Base-by-base conservation (phyloP, 2,888 invertebrate genomes). In the Sialis lutaria region DNA sequence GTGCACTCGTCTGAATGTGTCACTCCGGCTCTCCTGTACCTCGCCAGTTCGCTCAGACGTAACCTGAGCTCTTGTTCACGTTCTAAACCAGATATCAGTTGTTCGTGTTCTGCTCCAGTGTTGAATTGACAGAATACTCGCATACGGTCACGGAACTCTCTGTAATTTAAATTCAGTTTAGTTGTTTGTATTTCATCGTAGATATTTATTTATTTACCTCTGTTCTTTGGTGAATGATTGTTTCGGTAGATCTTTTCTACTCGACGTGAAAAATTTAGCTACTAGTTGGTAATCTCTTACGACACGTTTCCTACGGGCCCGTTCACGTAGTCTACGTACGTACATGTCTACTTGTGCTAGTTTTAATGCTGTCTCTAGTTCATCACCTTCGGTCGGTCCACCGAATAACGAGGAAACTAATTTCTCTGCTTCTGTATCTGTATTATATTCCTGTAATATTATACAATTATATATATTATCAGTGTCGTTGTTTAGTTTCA, bases 321-420 rank as follows among this genome's bases (percentile, higher is more conserved):
- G 72, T 62, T 95, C 95, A 45, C 88, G 69, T 45, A 92, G 64
- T 52, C 87, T 72, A 50, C 86, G 72, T 5, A 82, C 82, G 60
- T 93, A 95, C 70, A 91, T 91, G 60, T 92, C 92, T 49, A 93
- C 88, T 68, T 92, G 87, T 30, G 91, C 84, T 54, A 93, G 67
- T 67, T 93, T 93, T 33, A 93, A 68, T 50, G 86, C 85, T 59
- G 86, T 79, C 66, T 95, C 95, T 52, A 90, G 71, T 55, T 93
- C 90, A 56, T 85, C 82, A 64, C 93, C 93, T 60, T 92, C 91
- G 33, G 82, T 69, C 51, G 73, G 76, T 60, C 81, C 85, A 60
- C 82, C 85, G 46, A 83, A 79, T 49, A 95, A 68, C 42, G 84
- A 81, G 5, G 92, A 90, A 55, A 95, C 85, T 54, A 93, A 68